Percentiles rank a stretch among this genome's conserved stretches.
Evolutionary conservation across 2,888 invertebrate species (phyloP).

Genomic region (Epirrhoe alternata): DNA sequence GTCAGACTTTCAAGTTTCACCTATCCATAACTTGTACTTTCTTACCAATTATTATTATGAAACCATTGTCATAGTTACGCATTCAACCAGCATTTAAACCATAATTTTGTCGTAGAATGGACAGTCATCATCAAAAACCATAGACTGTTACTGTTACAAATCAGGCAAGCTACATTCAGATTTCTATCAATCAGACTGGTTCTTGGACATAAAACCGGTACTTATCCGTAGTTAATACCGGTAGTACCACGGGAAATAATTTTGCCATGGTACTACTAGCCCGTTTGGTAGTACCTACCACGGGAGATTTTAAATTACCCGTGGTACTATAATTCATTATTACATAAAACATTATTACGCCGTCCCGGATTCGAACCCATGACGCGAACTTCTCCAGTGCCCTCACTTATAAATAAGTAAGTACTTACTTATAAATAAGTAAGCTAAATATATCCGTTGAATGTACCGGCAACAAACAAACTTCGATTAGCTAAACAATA

Average conservation of each 20-base stretch:
- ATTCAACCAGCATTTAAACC: constrained; percentile 25
- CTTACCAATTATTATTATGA: constrained; percentile 37
- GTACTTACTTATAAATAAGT: neutral
- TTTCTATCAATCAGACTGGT: too few relatives aligned
- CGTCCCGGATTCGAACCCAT: too few relatives aligned
- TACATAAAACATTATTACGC: too few relatives aligned
- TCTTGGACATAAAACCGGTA: too few relatives aligned
- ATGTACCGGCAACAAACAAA: constrained; percentile 38
- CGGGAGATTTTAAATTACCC: too few relatives aligned
- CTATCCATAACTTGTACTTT: constrained; percentile 30
- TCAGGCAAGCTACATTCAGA: neutral
- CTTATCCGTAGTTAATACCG: too few relatives aligned
- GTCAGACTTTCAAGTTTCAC: constrained; percentile 24
- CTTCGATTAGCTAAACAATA: constrained; percentile 25
- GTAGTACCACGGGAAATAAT: too few relatives aligned
- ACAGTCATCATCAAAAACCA: constrained; percentile 13
- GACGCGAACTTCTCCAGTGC: too few relatives aligned
- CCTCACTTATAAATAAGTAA: too few relatives aligned
- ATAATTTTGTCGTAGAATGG: constrained; percentile 14
- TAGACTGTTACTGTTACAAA: neutral
- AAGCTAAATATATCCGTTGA: neutral
- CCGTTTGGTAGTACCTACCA: too few relatives aligned
- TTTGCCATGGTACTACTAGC: too few relatives aligned
- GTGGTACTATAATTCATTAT: too few relatives aligned
- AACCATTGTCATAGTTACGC: constrained; percentile 31